Evolutionary conservation across 2,888 invertebrate genomes (phyloP), one percentile per base, ranked within the genome.

Genomic region (Phanerotoma sp.): DNA sequence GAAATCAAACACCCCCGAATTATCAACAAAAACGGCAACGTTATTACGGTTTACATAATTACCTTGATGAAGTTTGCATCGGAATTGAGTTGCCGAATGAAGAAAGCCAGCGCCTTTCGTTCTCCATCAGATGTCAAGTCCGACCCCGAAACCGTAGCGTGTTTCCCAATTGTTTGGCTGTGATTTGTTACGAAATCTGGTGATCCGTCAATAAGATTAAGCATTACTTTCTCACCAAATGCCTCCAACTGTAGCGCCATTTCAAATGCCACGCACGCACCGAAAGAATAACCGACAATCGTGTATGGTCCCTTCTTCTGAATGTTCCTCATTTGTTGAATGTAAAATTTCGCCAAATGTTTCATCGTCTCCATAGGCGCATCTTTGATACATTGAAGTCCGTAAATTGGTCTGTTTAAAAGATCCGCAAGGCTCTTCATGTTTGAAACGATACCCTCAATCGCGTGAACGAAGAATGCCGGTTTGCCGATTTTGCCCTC

Each of bases 231-330:
- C 69, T 84, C 82, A 3, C 82, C 83, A 28, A 69, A 77, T 62
- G 81, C 79, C 73, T 94, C 91, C 51, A 97, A 80, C 74, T 91
- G 89, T 28, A 89, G 79, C 21, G 92, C 92, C 87, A 98, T 96
- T 81, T 97, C 97, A 76, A 95, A 93, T 15, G 95, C 96, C 30
- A 98, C 89, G 66, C 90, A 87, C 37, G 94, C 93, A 59, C 99
- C 98, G 78, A 93, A 97, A 0, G 97, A 98, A 79, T 99, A 98
- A 2, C 97, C 98, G 40, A 91, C 86, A 61, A 99, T 80, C 47
- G 87, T 85, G 81, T 93, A 96, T 3, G 96, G 95, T 59, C 94
- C 92, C 55, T 81, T 78, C 7, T 87, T 84, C 79, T 94, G 93
- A 42, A 89, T 80, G 49, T 82, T 82, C 72, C 86, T 87, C 69